Evolutionary conservation across 1,140 invertebrate genomes (phyloP), one percentile per base, ranked within the genome.

Genomic region (Tetramorium parvispinum): DNA sequence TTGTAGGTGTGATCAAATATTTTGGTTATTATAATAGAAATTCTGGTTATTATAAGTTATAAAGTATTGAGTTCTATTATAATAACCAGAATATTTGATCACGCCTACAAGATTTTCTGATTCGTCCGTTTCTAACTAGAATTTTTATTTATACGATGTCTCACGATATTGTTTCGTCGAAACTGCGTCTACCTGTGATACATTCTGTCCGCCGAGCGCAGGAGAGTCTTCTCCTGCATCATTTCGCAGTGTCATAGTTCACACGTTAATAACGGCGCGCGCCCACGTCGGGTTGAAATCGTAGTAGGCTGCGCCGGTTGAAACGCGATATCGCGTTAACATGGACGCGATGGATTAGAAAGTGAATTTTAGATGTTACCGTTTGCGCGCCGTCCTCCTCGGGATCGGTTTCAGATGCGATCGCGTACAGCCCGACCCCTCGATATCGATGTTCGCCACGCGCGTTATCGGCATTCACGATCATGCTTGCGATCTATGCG

Each of bases 231-330:
- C 79, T 46, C 59, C 79, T 73, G 79, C 43, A 49, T 75, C 68
- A 75, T 83, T 59, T 83, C 79, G 68, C 79, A 59, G 79, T 83
- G 79, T 83, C 79, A 83, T 75, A 83, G 79, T 83, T 83, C 79
- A 61, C 79, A 83, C 79, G 79, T 73, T 75, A 83, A 83, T 83
- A 83, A 83, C 68, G 53, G 79, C 79, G 79, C 21, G 79, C 79
- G 79, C 79, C 79, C 79, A 83, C 79, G 79, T 83, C 79, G 68
- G 79, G 2, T 8, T 73, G 79, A 73, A 83, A 75, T 49, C 79
- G 55, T 59, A 61, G 79, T 59, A 73, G 68, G 79, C 40, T 46
- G 66, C 53, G 65, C 78, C 78, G 63, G 13, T n/a, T 75, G 79
- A 83, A 83, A 83, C 27, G 68, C 68, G 79, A 83, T 83, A 83